phyloP scores from a whole-genome alignment of 2,113 vertebrate species.

The Desmodus rotundus region DNA sequence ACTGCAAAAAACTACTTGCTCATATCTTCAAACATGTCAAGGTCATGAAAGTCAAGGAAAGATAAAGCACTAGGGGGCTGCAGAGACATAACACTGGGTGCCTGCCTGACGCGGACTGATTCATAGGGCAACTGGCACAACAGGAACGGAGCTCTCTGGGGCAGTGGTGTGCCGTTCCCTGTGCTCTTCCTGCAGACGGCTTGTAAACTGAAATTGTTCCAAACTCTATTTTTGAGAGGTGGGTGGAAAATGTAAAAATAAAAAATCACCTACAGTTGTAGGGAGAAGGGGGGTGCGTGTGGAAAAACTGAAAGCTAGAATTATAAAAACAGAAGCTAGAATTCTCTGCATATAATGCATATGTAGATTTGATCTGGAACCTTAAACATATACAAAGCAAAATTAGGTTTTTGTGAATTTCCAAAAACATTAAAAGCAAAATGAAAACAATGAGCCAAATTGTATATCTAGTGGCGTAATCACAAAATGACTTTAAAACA shows the following conservation, averaged over 20 bases:
- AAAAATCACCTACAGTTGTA: not conserved
- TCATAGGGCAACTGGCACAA: not conserved
- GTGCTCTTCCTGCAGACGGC: not conserved
- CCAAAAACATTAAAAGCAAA: not conserved
- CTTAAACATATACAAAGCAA: not conserved
- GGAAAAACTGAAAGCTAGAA: not conserved
- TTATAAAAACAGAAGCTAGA: not conserved
- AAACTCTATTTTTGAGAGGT: not conserved
- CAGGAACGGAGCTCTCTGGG: not conserved
- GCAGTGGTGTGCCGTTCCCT: not conserved
- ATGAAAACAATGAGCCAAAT: not conserved
- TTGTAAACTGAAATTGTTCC: not conserved
- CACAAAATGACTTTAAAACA: not conserved
- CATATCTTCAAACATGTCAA: not conserved
- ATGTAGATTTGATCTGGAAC: not conserved
- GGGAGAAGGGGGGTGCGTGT: rapidly evolving
- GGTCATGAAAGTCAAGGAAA: not conserved
- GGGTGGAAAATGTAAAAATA: not conserved
- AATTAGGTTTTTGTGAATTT: not conserved
- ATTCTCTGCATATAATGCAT: not conserved
- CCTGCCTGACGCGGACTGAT: not conserved
- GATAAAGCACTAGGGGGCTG: not conserved
- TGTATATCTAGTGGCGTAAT: not conserved
- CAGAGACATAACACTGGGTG: not conserved
- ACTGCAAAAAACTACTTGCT: not conserved